Evolutionary conservation across 2,888 invertebrate genomes (phyloP).

Genomic region (Anaspis maculata): DNA sequence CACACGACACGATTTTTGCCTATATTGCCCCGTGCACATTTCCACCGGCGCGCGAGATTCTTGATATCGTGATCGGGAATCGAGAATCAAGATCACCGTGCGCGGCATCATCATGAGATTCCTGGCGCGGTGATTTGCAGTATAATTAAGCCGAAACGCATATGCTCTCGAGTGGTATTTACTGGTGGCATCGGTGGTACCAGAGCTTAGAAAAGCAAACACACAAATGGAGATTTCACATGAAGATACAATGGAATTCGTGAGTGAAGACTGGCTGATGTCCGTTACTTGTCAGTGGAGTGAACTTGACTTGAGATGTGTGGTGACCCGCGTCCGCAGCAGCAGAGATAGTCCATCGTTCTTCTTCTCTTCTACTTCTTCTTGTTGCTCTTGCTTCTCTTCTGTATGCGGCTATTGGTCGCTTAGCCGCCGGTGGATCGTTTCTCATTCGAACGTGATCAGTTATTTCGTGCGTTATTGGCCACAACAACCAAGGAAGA

Average conservation of each 20-base stretch:
- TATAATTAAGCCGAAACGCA: constrained; percentile 15
- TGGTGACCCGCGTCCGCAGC: constrained; percentile 25
- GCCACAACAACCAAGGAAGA: no score
- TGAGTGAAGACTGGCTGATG: constrained; percentile 35
- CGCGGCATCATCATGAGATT: no score
- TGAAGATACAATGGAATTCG: constrained; percentile 40
- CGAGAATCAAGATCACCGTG: no score
- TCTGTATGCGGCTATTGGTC: no score
- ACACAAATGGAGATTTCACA: constrained; percentile 40
- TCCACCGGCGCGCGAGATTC: no score
- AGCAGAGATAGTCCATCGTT: constrained; percentile 14
- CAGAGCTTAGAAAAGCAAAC: constrained; percentile 35
- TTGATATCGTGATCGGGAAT: no score
- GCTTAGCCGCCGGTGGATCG: background rate
- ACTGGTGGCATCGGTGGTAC: no score
- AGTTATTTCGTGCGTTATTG: constrained; percentile 10
- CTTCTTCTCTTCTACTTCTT: constrained; percentile 8
- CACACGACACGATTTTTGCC: no score
- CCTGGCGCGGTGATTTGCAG: no score
- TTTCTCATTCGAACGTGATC: constrained; percentile 2
- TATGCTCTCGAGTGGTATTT: constrained; percentile 25
- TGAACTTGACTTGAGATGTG: constrained; percentile 22
- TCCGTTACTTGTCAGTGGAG: constrained; percentile 33
- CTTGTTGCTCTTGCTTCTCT: constrained; percentile 2
- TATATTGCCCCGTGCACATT: no score